Base-by-base conservation (phyloP, 2,797 vertebrate genomes). In the Myotis findleyi region DNA sequence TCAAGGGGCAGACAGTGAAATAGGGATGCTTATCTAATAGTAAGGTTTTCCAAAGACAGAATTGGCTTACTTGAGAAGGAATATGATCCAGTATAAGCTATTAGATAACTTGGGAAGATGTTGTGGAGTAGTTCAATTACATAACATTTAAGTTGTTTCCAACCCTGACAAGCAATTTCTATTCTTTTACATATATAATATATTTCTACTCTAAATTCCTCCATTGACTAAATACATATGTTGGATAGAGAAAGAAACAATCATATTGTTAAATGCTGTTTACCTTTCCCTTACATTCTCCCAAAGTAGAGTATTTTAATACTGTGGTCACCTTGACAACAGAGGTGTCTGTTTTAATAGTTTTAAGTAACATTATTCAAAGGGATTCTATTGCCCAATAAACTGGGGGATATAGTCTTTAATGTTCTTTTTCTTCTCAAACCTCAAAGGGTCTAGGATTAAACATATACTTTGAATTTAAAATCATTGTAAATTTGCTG, bases 401-500 rank as follows among this genome's bases (percentile, higher is more conserved):
- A 95, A 85, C 75, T 55, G 69, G 2, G 14, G 20, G 23, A 30
- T 83, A 91, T 2, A 90, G 41, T 88, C 47, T 87, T 97, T 80
- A 96, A 36, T 20, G 8, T 68, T 93, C 59, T 82, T 33, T 96
- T 92, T 93, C 57, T 96, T 96, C 95, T 66, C 27, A 79, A 94
- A 87, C 68, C 77, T 95, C 96, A 96, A 96, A 95, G 80, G 94
- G 16, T 93, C 33, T 84, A 94, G 80, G 84, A 96, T 95, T 95
- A 96, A 96, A 96, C 57, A 79, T 44, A n/a, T 49, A 44, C 66
- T 94, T 97, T 96, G 95, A 95, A 93, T 94, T 95, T 89, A 95
- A 97, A 96, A 95, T 94, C 62, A 64, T 3, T 87, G 51, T 79
- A 79, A 80, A 95, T 94, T 41, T 93, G 94, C 94, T 95, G 95